Evolutionary conservation across 2,797 vertebrate genomes (phyloP).

Genomic region (Myotis vivesi): DNA sequence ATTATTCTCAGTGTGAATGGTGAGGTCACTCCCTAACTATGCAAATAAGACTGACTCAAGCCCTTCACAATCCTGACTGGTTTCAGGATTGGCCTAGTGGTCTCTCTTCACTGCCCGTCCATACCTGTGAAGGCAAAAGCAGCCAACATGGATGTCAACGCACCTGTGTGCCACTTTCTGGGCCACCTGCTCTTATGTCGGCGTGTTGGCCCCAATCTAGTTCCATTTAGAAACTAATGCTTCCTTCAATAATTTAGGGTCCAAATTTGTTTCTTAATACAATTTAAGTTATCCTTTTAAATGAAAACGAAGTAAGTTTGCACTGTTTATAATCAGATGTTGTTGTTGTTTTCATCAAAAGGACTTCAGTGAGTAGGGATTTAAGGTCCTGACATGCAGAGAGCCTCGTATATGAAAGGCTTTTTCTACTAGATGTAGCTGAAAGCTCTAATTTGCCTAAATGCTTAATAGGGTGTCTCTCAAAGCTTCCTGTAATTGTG

Average conservation of each 20-base stretch:
- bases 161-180: neutral
- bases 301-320: neutral
- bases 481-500: neutral
- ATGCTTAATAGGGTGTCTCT: neutral
- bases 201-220: neutral
- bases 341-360: neutral
- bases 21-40: neutral
- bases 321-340: neutral
- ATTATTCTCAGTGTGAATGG: neutral
- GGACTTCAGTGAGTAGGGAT: neutral
- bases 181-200: neutral
- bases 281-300: neutral
- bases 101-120: neutral
- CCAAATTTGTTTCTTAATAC: neutral
- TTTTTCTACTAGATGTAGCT: neutral
- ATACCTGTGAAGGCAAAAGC: neutral
- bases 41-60: neutral
- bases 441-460: neutral
- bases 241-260: neutral
- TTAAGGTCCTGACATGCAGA: neutral
- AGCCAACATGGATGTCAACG: neutral
- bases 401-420: neutral
- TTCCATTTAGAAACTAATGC: slow-evolving; percentile 1
- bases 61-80: fast-evolving
- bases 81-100: neutral